A percentile compares a stretch with the other conserved stretches of the same genome.
Conservation (phyloP, 2,888 invertebrate species). For the Pediacus dermestoides region DNA sequence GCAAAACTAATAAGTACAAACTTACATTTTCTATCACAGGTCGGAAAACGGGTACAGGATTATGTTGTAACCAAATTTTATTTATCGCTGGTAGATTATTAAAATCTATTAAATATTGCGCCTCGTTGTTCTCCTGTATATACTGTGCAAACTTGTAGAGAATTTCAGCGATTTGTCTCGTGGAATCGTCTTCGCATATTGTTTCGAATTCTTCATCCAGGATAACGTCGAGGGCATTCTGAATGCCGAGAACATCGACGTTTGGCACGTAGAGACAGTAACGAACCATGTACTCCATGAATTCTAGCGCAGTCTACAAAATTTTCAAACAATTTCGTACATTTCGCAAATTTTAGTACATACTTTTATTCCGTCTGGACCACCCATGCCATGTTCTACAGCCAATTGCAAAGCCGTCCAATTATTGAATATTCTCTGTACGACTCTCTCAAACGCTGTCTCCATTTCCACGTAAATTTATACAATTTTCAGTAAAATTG, state of each 20-base stretch:
- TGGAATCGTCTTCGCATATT: slow-evolving; percentile 67
- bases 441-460: slow-evolving; percentile 58
- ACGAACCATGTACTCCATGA: slow-evolving; percentile 62
- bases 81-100: too few species aligned
- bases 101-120: too few species aligned
- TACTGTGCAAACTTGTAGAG: slow-evolving; percentile 23
- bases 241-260: slow-evolving; percentile 58
- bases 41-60: too few species aligned
- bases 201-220: slow-evolving; percentile 74
- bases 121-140: slow-evolving; percentile 49
- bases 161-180: slow-evolving; percentile 51
- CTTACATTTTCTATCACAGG: too few species aligned
- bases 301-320: slow-evolving; percentile 60
- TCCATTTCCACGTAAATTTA: too few species aligned
- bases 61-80: too few species aligned
- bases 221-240: slow-evolving; percentile 64
- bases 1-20: too few species aligned
- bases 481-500: too few species aligned
- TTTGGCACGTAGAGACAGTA: slow-evolving; percentile 58
- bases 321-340: slow-evolving; percentile 10
- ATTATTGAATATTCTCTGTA: slow-evolving; percentile 66
- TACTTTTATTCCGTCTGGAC: slow-evolving; percentile 66
- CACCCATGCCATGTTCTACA: slow-evolving; percentile 72
- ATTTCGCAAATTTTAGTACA: too few species aligned
- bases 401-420: slow-evolving; percentile 70